These are phyloP conservation scores for Acanthoscelides obtectus DNA, from an alignment of 2,888 invertebrate species.

Conservation along the genomic window DNA sequence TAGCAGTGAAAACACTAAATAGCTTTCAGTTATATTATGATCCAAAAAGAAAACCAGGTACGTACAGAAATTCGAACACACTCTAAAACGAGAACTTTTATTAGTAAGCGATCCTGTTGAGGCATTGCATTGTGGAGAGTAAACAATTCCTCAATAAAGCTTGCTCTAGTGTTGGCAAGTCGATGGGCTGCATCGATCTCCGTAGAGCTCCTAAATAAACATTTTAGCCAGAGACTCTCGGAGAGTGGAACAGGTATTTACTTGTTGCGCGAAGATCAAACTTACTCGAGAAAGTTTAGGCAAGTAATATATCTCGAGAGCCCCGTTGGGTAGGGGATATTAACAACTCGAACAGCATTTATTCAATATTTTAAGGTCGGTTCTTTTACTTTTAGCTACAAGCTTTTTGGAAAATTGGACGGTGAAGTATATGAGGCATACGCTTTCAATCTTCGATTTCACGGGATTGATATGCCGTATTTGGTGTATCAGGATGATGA, in stretches of 20 bases:
- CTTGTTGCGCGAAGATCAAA: constrained; percentile 19
- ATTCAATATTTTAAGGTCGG: neutral
- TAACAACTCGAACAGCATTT: neutral
- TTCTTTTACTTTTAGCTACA: neutral
- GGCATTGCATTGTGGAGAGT: neutral
- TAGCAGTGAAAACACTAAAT: no score
- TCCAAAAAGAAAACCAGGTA: neutral
- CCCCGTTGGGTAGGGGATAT: constrained; percentile 1
- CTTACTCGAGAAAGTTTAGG: constrained; percentile 19
- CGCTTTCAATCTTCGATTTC: neutral
- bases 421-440: neutral
- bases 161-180: neutral
- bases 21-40: neutral
- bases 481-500: neutral
- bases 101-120: neutral
- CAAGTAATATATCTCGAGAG: constrained; percentile 17
- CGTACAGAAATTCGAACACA: neutral
- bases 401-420: neutral
- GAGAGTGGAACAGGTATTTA: constrained; percentile 11
- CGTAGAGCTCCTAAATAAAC: constrained; percentile 14
- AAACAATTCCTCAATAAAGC: neutral
- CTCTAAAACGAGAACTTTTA: neutral
- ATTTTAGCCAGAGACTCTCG: constrained; percentile 20
- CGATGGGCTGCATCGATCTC: constrained; percentile 9
- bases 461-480: neutral